These are phyloP conservation scores for Pasiphila rectangulata DNA, from an alignment of 2,888 invertebrate genomes.

Conservation along the genomic window DNA sequence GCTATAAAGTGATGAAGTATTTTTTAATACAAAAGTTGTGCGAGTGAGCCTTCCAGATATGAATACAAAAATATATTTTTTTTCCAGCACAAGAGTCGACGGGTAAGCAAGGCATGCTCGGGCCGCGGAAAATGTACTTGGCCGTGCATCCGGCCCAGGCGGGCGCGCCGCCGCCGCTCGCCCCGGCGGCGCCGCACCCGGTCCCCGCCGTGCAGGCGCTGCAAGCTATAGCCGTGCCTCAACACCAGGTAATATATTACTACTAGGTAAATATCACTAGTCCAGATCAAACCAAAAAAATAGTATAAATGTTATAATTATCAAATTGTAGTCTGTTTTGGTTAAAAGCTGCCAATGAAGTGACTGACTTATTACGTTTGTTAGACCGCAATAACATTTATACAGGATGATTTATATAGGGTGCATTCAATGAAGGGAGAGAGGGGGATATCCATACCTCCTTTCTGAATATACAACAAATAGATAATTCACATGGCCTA, in stretches of 20 bases:
- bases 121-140: conserved; percentile 92
- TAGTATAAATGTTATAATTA: background rate
- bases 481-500: too few species aligned
- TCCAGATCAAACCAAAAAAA: conserved; percentile 1
- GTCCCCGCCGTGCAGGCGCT: conserved; percentile 47
- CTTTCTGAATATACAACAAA: too few species aligned
- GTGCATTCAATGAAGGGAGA: too few species aligned
- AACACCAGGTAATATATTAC: conserved; percentile 79
- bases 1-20: too few species aligned
- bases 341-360: too few species aligned
- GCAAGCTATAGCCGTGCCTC: conserved; percentile 60
- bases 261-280: conserved; percentile 46
- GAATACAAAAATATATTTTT: too few species aligned
- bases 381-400: too few species aligned
- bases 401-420: too few species aligned
- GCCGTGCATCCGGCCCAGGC: conserved; percentile 88
- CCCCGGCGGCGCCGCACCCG: conserved; percentile 47
- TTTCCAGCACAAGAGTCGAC: conserved; percentile 89
- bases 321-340: background rate
- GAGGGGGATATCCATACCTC: too few species aligned
- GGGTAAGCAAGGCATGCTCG: conserved; percentile 91
- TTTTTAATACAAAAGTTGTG: too few species aligned
- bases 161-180: conserved; percentile 60
- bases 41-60: too few species aligned
- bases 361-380: too few species aligned